These are phyloP conservation scores for Willisornis vidua DNA, from an alignment of 2,113 vertebrate species.

Conservation along the genomic window DNA sequence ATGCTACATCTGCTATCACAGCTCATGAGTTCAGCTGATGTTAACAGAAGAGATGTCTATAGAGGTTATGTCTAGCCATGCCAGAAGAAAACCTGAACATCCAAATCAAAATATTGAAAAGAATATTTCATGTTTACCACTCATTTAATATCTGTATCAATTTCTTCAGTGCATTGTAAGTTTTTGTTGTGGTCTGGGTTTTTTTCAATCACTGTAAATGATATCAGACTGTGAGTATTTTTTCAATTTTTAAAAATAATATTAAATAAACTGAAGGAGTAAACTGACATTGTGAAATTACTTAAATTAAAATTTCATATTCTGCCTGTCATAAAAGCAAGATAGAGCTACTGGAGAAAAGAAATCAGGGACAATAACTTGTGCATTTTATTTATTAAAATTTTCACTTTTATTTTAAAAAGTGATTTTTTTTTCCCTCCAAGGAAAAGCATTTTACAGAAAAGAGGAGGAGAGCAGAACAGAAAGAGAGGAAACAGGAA, in stretches of 20 bases:
- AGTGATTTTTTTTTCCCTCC: neutral
- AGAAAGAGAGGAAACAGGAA: neutral
- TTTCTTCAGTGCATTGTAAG: neutral
- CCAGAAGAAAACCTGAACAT: neutral
- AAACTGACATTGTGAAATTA: neutral
- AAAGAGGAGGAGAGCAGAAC: neutral
- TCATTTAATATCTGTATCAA: neutral
- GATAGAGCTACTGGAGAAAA: neutral
- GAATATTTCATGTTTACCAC: neutral
- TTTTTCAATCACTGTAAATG: neutral
- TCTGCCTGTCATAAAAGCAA: neutral
- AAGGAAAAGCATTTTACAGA: neutral
- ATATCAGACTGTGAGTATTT: neutral
- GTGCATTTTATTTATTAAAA: neutral
- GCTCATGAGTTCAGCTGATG: neutral
- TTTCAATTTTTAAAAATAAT: neutral
- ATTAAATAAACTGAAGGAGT: conserved; percentile 14
- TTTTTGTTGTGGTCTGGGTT: neutral
- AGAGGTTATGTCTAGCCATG: neutral
- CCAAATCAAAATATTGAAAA: neutral
- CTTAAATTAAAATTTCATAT: neutral
- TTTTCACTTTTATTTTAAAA: neutral
- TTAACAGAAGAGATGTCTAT: neutral
- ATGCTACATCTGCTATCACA: neutral
- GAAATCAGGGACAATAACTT: neutral